Conservation (phyloP, 2,797 vertebrate genomes). For the Novumbra hubbsi region DNA sequence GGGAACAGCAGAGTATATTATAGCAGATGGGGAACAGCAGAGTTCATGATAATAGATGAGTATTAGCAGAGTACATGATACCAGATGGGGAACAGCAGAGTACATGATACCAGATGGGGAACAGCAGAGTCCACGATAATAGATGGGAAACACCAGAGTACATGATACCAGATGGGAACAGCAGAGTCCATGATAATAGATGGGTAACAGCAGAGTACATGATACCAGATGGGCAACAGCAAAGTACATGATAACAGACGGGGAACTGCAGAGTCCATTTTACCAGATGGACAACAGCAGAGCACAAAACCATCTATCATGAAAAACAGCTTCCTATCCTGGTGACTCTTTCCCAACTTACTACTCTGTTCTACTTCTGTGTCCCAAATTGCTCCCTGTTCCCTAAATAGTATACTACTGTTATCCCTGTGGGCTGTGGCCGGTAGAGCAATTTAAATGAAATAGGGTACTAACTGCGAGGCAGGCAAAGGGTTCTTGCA, state of each 20-base stretch:
- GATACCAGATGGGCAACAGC: neutral
- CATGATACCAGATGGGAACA: no score
- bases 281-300: neutral
- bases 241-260: neutral
- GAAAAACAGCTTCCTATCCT: neutral
- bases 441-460: neutral
- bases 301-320: slow-evolving; percentile 18
- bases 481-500: slow-evolving; percentile 45
- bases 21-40: no score
- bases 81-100: no score
- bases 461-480: neutral
- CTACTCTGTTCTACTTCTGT: neutral
- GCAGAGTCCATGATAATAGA: no score
- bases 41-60: no score
- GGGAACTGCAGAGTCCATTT: neutral
- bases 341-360: neutral
- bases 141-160: no score
- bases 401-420: neutral
- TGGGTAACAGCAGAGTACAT: no score
- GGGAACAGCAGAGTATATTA: no score
- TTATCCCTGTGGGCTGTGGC: neutral
- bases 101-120: no score
- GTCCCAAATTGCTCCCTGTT: neutral
- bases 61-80: no score
- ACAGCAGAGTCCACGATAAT: no score